A percentile compares a stretch with the other conserved stretches of the same genome.
These are phyloP conservation scores for Lipotes vexillifer DNA, from an alignment of 2,113 vertebrate genomes.

Conservation along the genomic window DNA sequence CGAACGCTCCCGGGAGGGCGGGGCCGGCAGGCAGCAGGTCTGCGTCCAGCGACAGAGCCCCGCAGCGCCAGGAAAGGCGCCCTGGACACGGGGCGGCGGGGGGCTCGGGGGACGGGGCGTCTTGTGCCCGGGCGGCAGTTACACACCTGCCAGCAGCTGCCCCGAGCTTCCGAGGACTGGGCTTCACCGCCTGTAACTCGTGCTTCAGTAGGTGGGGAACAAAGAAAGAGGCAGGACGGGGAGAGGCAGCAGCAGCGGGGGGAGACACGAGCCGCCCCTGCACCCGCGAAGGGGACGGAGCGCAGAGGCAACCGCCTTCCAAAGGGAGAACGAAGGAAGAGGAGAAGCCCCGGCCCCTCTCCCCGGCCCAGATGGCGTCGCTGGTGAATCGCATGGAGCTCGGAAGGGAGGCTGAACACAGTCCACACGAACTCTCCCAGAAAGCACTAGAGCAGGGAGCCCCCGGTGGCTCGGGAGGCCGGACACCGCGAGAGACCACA, in stretches of 20 bases:
- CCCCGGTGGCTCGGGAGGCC: not conserved
- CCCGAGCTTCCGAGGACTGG: not conserved
- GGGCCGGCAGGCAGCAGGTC: rapidly evolving
- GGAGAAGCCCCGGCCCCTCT: not conserved
- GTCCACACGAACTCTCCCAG: not conserved
- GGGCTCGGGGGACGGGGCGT: not conserved
- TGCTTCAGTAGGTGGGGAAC: not conserved
- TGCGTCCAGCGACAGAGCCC: not conserved
- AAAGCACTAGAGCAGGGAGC: not conserved
- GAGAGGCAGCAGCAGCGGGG: not conserved
- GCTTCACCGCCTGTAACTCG: not conserved
- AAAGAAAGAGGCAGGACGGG: too few species aligned
- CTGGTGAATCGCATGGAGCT: too few species aligned
- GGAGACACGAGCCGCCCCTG: not conserved
- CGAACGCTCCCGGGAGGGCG: not conserved
- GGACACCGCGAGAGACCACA: not conserved
- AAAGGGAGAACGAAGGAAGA: too few species aligned
- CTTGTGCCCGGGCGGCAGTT: too few species aligned
- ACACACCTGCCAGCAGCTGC: too few species aligned
- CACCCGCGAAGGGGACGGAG: not conserved
- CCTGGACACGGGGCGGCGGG: not conserved
- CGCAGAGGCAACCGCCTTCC: not conserved
- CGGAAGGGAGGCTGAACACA: not conserved
- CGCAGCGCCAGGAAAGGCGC: not conserved
- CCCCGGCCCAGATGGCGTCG: too few species aligned